Evolutionary conservation across 2,888 invertebrate genomes (phyloP), one percentile per base, ranked within the genome.

Genomic region (Drosophila nigritarsus): DNA sequence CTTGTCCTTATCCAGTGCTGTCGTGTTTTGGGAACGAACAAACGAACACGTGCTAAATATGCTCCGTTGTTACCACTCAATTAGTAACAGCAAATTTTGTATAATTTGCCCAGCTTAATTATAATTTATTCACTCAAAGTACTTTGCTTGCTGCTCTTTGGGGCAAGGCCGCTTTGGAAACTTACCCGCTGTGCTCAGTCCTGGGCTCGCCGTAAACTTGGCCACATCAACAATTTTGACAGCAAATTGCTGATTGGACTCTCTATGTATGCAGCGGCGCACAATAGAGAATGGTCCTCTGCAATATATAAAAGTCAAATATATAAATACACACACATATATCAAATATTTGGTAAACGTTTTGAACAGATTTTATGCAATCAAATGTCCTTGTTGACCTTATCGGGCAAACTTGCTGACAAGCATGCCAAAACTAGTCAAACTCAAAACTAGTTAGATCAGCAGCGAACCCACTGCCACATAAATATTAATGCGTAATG

Each of bases 221-320:
- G 98, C 98, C 65, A 99, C 98, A 94, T 99, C 99, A 82, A 99
- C 98, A 91, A 99, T 98, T 95, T 99, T 99, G 86, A 99, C 99
- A 68, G 99, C 99, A 94, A 98, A 99, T 93, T 98, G 98, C 93
- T 98, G 98, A 63, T 96, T 97, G 18, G 98, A 98, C 93, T 98
- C 98, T 73, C 98, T 95, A 93, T 99, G 99, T 87, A 98, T 96
- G 94, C 99, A 99, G 94, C 98, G 95, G 83, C 98, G 95, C 66
- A 99, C 99, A 92, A 99, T 96, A 92, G 99, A 99, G 95, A 98
- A 99, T 91, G 99, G 99, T 84, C 99, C 99, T 95, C 98, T 98
- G 94, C 55, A 60, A 74, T 63, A 53, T 24, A 29, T 29, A 58
- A 54, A 24, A 38, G n/a, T 4, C 36, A 38, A 51, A 40, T 38